Conservation (phyloP, 2,888 invertebrate genomes). For the Pristionchus japonicus region DNA sequence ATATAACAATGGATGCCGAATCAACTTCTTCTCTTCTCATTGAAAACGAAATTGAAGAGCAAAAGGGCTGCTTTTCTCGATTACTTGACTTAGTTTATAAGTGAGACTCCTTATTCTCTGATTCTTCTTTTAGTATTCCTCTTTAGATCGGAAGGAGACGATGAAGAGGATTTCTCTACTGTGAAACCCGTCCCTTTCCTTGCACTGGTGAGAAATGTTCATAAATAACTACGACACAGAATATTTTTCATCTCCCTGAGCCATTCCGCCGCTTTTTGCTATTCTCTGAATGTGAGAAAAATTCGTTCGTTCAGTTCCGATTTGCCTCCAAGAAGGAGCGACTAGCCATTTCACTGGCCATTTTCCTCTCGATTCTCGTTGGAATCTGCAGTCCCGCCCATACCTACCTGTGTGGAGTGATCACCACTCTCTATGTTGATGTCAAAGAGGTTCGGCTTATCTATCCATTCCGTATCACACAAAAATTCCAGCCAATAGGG, state of each 20-base stretch:
- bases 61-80: neutral
- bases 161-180: neutral
- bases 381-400: neutral
- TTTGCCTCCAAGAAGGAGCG: neutral
- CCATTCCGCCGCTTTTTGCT: neutral
- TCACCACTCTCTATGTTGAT: conserved; percentile 21
- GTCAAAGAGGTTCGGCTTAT: neutral
- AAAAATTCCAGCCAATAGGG: conserved; percentile 5
- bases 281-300: neutral
- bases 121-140: neutral
- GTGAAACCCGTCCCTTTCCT: neutral
- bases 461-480: too few relatives aligned
- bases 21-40: neutral
- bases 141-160: neutral
- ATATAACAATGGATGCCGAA: neutral
- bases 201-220: neutral
- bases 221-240: neutral
- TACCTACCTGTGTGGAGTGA: conserved; percentile 5
- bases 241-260: neutral
- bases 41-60: neutral
- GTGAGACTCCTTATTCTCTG: neutral
- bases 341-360: neutral
- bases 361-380: neutral
- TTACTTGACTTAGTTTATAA: neutral
- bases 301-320: neutral